Percentiles rank a stretch among this genome's conserved stretches.
Conservation (phyloP, 2,888 invertebrate species). For the Choristoneura rosaceana region DNA sequence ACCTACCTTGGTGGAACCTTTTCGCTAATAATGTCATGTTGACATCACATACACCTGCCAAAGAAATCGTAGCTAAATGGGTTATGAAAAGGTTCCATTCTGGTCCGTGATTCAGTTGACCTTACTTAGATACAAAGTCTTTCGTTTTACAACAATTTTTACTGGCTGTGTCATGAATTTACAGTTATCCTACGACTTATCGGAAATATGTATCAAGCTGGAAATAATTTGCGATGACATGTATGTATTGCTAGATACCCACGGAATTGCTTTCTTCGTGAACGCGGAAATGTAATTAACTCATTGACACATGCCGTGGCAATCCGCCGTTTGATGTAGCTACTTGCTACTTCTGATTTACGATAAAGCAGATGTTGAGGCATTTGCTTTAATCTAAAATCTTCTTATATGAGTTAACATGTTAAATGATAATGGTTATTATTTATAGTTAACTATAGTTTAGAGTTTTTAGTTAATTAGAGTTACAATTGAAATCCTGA, state of each 20-base stretch:
- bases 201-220: slow-evolving; percentile 12
- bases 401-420: background rate
- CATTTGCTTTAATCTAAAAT: background rate
- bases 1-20: too few species aligned
- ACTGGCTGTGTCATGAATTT: background rate
- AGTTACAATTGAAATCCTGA: too few species aligned
- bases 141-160: background rate
- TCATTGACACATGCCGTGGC: slow-evolving; percentile 14
- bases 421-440: background rate
- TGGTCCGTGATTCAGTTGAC: too few species aligned
- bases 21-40: too few species aligned
- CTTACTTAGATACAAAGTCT: background rate
- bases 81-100: too few species aligned
- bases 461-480: too few species aligned
- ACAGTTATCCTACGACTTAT: background rate
- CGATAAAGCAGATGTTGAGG: slow-evolving; percentile 1
- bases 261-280: slow-evolving; percentile 8
- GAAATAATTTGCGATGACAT: slow-evolving; percentile 14
- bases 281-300: slow-evolving; percentile 21
- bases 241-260: background rate
- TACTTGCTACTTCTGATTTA: slow-evolving; percentile 1
- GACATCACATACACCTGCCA: too few species aligned
- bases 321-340: slow-evolving; percentile 10
- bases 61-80: too few species aligned
- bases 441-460: slow-evolving; percentile 1